Base-by-base conservation (phyloP, 2,888 invertebrate genomes). In the Dryobotodes eremita region DNA sequence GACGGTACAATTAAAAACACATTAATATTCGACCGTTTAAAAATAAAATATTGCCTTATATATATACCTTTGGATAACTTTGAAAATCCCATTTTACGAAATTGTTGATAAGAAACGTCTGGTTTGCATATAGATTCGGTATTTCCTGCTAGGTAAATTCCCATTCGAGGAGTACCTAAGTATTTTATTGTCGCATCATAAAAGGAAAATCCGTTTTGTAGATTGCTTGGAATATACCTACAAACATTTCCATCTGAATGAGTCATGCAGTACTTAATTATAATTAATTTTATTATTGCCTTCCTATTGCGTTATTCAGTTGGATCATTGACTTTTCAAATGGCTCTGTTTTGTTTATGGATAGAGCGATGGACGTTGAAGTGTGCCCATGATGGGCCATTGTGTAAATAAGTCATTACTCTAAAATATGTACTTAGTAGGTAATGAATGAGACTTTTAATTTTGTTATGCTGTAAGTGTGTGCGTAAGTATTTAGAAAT, bases 111-210 rank as follows among this genome's bases (percentile, higher is more conserved):
- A 31, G 15, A 69, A 75, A 73, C 68, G 78, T 80, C 85, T 83
- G n/a, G 7, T 62, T 15, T 42, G 8, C 2, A 5, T 31, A 26
- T 69, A n/a, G 53, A 69, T 50, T 64, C 61, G 75, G 80, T 77
- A 71, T 86, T 83, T 83, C 83, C 83, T 71, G 71, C 71, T 69
- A 69, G 42, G 83, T 85, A 64, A 79, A 83, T 86, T 79, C 86
- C 88, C 81, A 83, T 72, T 76, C 42, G 53, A 57, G 17, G 66
- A 11, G 2, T 65, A 4, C 13, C 4, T 31, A 17, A 15, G 31
- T 23, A 31, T 23, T 23, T 20, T 72, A 23, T 4, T 70, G 77
- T 80, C 74, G n/a, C 53, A 62, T 53, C 23, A 66, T 5, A 75
- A 2, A 5, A 74, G 57, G 68, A 71, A 68, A 71, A 53, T 73